Conservation (phyloP, 1,140 invertebrate genomes). For the Euwallacea fornicatus region DNA sequence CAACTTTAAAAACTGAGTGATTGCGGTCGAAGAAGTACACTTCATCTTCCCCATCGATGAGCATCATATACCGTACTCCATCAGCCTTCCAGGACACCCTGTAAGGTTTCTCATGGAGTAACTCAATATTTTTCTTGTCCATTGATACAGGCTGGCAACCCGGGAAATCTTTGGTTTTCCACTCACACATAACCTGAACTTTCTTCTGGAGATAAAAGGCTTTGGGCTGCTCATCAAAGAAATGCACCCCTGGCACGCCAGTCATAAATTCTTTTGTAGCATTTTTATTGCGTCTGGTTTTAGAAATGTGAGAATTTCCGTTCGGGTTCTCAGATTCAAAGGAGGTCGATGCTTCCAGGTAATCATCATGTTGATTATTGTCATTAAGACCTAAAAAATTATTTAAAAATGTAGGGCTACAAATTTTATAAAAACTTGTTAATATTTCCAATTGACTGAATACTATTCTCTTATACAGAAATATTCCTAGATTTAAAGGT, state of each 20-base stretch:
- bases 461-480: too few relatives aligned
- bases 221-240: conserved; percentile 64
- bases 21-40: conserved; percentile 96
- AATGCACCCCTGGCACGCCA: conserved; percentile 73
- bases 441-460: too few relatives aligned
- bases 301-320: conserved; percentile 1
- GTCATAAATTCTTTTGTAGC: conserved; percentile 77
- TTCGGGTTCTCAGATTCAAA: conserved; percentile 33
- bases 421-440: too few relatives aligned
- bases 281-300: conserved; percentile 54
- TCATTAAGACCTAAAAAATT: too few relatives aligned
- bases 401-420: too few relatives aligned
- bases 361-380: conserved; percentile 12
- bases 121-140: conserved; percentile 79
- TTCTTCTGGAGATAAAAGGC: conserved; percentile 71
- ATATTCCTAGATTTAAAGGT: too few relatives aligned
- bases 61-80: conserved; percentile 97
- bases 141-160: conserved; percentile 97
- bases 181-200: conserved; percentile 81
- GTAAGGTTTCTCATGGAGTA: conserved; percentile 81
- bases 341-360: conserved; percentile 42
- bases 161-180: conserved; percentile 83
- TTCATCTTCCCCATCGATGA: conserved; percentile 82
- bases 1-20: conserved; percentile 89
- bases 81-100: conserved; percentile 99